Percentiles rank a stretch among this genome's conserved stretches.
Evolutionary conservation across 2,888 invertebrate species (phyloP).

Genomic region (Aethes cnicana): DNA sequence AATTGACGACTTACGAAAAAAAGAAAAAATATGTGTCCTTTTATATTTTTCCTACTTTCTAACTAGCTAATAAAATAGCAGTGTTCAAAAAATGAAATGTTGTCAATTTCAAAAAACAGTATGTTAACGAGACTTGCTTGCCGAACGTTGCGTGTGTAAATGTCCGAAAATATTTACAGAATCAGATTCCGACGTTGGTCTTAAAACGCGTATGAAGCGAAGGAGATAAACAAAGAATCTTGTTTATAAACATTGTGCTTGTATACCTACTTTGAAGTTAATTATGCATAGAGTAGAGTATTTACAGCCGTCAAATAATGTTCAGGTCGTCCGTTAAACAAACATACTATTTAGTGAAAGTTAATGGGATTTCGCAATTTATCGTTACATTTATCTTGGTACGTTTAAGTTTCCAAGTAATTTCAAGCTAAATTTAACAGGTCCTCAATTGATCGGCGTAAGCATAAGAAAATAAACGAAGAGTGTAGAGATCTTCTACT

Average conservation of each 20-base stretch:
- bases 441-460: background rate
- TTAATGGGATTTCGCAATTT: slow-evolving; percentile 34
- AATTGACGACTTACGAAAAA: no score
- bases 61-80: no score
- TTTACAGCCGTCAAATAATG: slow-evolving; percentile 27
- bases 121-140: no score
- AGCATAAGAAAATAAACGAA: background rate
- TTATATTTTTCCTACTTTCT: no score
- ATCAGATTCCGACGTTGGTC: slow-evolving; percentile 2
- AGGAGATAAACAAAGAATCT: slow-evolving; percentile 9
- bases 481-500: no score
- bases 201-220: slow-evolving; percentile 13
- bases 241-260: slow-evolving; percentile 26
- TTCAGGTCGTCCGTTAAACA: slow-evolving; percentile 34
- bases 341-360: slow-evolving; percentile 40
- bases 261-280: slow-evolving; percentile 22
- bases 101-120: no score
- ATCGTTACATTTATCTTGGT: slow-evolving; percentile 2
- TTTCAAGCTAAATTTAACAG: background rate
- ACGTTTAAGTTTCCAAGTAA: slow-evolving; percentile 4
- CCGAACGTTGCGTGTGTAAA: slow-evolving; percentile 1
- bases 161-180: slow-evolving; percentile 10
- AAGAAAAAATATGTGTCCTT: no score
- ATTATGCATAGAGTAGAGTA: slow-evolving; percentile 6
- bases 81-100: no score